Evolutionary conservation across 2,113 vertebrate species (phyloP), one percentile per base, ranked within the genome.

Genomic region (Rhinoderma darwinii): DNA sequence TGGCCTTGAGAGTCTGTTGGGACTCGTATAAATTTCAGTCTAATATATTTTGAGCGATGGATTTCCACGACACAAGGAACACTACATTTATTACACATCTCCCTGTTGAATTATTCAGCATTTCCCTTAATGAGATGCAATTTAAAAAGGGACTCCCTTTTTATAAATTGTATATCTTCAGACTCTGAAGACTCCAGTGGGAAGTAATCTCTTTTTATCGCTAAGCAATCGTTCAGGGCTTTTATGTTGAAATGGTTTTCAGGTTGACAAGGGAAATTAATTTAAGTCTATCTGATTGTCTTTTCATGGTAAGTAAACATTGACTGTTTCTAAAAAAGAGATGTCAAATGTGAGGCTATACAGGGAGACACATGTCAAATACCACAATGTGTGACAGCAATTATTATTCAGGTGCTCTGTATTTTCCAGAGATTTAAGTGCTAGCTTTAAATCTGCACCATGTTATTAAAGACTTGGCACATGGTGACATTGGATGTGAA

Each of bases 221-320:
- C 35, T 59, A 41, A 74, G 70, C 35, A 83, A 68, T 50, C 32
- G 25, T 75, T 74, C 56, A 25, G n/a, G 32, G 11, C 17, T 74
- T 59, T 75, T 75, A 59, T 30, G 44, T 5, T 43, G 37, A 75
- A 84, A 84, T 75, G 51, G 30, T 27, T 84, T 84, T 59, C 50
- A 84, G 37, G 18, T 74, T 84, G 83, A 84, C 68, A 56, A 74
- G 51, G 37, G 22, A 84, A 74, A 84, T 84, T 84, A 9, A 74
- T 84, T 84, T 59, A 84, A 10, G 25, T 74, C 32, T 84, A 75
- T 84, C 47, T 75, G 51, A 84, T 84, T 84, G 83, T 56, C 70
- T 41, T 84, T 56, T 84, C 37, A 56, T 27, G 18, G 83, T 72
- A 59, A 43, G 70, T 84, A 84, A 84, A 84, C 83, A 75, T 5